phyloP scores from a whole-genome alignment of 2,797 vertebrate genomes.

The Cercopithecus mitis region DNA sequence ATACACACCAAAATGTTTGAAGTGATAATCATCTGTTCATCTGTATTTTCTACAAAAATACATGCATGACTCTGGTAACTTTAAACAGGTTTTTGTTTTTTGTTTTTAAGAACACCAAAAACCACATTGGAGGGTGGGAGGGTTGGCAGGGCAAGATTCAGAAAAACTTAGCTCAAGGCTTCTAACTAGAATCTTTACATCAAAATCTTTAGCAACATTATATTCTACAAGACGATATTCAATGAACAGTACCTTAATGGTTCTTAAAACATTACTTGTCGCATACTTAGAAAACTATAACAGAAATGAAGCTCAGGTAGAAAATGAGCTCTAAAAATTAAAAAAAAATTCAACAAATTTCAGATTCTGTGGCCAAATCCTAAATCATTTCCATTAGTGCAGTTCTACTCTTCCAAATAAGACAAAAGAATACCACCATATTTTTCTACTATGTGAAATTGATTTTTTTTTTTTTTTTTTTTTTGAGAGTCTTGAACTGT shows the following conservation, averaged over 20 bases:
- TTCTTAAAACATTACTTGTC: conserved; percentile 20
- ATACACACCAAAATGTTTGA: neutral
- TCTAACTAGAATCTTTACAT: neutral
- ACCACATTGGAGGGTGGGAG: neutral
- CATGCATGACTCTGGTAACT: neutral
- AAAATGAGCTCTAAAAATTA: conserved; percentile 22
- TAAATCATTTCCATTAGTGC: neutral
- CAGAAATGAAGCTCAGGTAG: neutral
- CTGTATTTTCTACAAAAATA: neutral
- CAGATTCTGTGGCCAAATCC: neutral
- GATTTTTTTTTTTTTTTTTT: neutral
- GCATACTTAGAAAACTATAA: conserved; percentile 3
- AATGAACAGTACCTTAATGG: neutral
- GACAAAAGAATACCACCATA: neutral
- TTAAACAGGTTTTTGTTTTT: neutral
- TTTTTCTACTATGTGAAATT: conserved; percentile 31
- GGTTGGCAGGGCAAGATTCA: neutral
- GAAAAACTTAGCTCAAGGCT: neutral
- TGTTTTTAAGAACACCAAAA: neutral
- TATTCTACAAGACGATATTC: neutral
- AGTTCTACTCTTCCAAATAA: conserved; percentile 27
- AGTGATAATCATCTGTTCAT: neutral
- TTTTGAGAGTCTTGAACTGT: no score
- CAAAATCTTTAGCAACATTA: conserved; percentile 22
- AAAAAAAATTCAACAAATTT: conserved; percentile 13